Conservation (phyloP, 2,113 vertebrate genomes). For the Eidolon helvum region DNA sequence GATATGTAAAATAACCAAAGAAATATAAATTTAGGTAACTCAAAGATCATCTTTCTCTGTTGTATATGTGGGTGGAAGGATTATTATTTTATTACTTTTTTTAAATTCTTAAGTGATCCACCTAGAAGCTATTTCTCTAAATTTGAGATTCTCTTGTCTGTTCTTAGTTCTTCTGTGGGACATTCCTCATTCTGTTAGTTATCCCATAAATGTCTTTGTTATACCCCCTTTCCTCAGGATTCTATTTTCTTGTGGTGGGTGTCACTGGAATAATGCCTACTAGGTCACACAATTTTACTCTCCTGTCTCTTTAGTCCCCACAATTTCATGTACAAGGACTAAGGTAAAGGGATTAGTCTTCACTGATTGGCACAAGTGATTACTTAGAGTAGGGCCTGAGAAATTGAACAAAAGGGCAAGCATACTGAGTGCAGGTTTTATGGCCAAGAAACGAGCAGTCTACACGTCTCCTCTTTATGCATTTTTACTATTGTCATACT, state of each 20-base stretch:
- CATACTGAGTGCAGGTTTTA: accelerated
- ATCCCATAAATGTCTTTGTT: neutral
- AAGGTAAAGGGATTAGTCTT: neutral
- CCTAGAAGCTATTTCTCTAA: neutral
- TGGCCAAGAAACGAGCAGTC: neutral
- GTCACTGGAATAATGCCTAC: neutral
- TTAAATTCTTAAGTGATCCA: neutral
- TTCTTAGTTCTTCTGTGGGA: neutral
- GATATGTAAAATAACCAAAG: neutral
- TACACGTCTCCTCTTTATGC: neutral
- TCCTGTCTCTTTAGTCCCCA: neutral
- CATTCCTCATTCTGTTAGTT: neutral
- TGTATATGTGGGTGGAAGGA: neutral
- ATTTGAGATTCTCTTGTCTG: neutral
- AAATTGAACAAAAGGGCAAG: neutral
- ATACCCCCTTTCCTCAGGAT: neutral
- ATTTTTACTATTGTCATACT: neutral
- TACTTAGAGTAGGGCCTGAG: neutral
- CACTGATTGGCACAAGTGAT: neutral
- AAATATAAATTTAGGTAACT: neutral
- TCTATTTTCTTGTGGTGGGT: neutral
- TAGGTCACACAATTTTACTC: neutral
- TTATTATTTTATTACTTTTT: neutral
- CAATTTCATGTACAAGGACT: neutral
- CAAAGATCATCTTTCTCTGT: neutral